Evolutionary conservation across 1,140 invertebrate genomes (phyloP), one percentile per base, ranked within the genome.

Genomic region (Pogonomyrmex barbatus): DNA sequence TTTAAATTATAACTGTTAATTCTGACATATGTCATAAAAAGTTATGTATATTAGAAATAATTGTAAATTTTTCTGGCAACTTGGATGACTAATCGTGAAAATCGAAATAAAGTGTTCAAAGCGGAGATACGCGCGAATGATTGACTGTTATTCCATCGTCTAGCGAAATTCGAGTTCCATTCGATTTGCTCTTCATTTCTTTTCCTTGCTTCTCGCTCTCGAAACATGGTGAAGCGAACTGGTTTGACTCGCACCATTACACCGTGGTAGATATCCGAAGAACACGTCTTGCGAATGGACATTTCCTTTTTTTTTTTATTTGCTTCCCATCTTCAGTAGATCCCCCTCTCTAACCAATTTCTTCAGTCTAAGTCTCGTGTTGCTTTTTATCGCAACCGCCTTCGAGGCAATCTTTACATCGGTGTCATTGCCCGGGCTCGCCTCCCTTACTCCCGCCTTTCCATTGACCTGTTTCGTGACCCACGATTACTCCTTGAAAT

Each of bases 401-500:
- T 54, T 67, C 68, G 73, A 50, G n/a, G 54, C 79, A 85, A 88
- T 85, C 89, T 91, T 89, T 89, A 88, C 84, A 84, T 88, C 89
- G 60, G 42, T 87, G 68, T 81, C 83, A 78, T 88, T 75, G 82
- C 36, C 82, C 54, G 30, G 14, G 42, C 47, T 54, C 70, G 60
- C 36, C 75, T 82, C 82, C 85, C 54, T 78, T 76, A 71, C 82
- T 84, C 67, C 70, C 50, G 58, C 50, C 45, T 62, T 79, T 84
- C 65, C 73, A 50, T 88, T 65, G 75, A 86, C 39, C 73, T 63
- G 75, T 77, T 78, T 86, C 87, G 83, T 88, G 76, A 87, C 87
- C 84, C 50, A 39, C 84, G 85, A 90, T 91, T 87, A 88, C 70
- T 85, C 68, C 54, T 54, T 82, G 87, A 89, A 91, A 91, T 91